A percentile compares a stretch with the other conserved stretches of the same genome.
Conservation (phyloP, 2,888 invertebrate genomes). For the Darwinula stevensoni region DNA sequence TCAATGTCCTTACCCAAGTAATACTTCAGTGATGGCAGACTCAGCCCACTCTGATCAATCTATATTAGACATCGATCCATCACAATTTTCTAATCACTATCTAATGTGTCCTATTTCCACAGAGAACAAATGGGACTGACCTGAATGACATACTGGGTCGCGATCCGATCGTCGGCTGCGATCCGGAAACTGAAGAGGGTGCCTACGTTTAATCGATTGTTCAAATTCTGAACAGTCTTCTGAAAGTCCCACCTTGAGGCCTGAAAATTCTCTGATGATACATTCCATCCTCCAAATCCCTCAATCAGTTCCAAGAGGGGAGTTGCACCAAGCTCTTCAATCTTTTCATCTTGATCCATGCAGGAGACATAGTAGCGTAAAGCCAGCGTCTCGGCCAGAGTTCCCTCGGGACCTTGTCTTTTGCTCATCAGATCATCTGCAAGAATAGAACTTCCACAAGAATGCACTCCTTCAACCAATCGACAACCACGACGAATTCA, state of each 20-base stretch:
- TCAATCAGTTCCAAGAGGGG: conserved; percentile 47
- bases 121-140: conserved; percentile 20
- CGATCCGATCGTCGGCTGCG: conserved; percentile 74
- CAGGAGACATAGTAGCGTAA: conserved; percentile 71
- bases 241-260: conserved; percentile 36
- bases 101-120: not conserved
- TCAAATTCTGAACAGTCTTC: conserved; percentile 38
- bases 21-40: conserved; percentile 62
- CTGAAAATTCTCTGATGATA: conserved; percentile 28
- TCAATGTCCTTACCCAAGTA: conserved; percentile 71
- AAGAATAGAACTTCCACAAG: no score
- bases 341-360: conserved; percentile 63
- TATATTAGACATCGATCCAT: conserved; percentile 15
- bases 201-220: conserved; percentile 41
- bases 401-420: not conserved
- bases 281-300: conserved; percentile 60
- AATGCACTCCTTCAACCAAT: no score
- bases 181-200: conserved; percentile 73
- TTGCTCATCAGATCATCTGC: not conserved
- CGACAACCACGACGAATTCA: no score
- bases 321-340: conserved; percentile 48
- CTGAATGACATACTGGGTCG: conserved; percentile 55
- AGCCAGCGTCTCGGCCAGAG: conserved; percentile 30
- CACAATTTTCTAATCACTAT: not conserved
- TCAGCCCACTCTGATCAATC: conserved; percentile 74